Percentiles rank a stretch among this genome's conserved stretches.
phyloP scores from a whole-genome alignment of 1,140 invertebrate species.

The Drosophila bifasciata region DNA sequence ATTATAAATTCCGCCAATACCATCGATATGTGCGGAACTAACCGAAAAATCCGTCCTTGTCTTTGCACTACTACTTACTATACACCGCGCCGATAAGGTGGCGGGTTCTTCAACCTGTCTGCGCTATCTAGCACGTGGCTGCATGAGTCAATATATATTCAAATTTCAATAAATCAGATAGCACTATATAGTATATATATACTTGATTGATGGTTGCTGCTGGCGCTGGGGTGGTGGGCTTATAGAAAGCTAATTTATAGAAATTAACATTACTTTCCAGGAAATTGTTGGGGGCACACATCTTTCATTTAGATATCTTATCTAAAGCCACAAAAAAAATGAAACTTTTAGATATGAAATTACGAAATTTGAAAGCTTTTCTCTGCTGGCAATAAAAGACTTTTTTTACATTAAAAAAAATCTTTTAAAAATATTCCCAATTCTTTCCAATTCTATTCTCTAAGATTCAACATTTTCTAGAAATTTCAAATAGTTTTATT shows the following conservation, averaged over 20 bases:
- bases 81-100: constrained; percentile 51
- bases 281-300: too few species aligned
- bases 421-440: too few species aligned
- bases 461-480: too few species aligned
- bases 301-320: too few species aligned
- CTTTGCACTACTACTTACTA: background rate
- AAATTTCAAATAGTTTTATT: too few species aligned
- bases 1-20: constrained; percentile 74
- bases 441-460: too few species aligned
- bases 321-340: too few species aligned
- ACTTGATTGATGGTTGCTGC: constrained; percentile 53
- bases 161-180: constrained; percentile 43
- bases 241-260: constrained; percentile 9
- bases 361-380: too few species aligned
- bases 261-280: too few species aligned
- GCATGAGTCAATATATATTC: constrained; percentile 42
- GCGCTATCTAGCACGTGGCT: constrained; percentile 44
- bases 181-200: background rate
- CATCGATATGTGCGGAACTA: constrained; percentile 47
- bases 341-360: constrained; percentile 7
- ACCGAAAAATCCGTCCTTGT: constrained; percentile 62
- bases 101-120: constrained; percentile 13
- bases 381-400: too few species aligned
- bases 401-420: too few species aligned
- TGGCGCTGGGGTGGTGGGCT: background rate